A percentile compares a stretch with the other conserved stretches of the same genome.
Conservation (phyloP, 1,140 invertebrate genomes). For the Drosophila insularis region DNA sequence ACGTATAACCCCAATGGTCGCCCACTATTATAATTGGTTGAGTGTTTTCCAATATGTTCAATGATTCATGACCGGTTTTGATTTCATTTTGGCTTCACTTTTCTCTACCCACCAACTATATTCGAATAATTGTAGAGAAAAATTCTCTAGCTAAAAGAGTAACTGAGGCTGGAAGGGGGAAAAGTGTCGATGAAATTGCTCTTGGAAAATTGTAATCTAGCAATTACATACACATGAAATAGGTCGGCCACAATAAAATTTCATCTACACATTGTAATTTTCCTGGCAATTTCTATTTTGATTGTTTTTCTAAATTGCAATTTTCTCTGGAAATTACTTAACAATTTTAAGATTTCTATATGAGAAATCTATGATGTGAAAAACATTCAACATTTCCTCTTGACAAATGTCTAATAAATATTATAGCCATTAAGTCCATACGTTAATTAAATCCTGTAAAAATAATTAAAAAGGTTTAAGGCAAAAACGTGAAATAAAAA, state of each 20-base stretch:
- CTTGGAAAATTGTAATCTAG: conserved; percentile 12
- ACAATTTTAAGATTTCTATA: neutral
- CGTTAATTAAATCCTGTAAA: neutral
- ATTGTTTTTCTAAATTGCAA: neutral
- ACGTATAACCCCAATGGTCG: conserved; percentile 17
- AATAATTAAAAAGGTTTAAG: neutral
- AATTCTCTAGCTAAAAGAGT: conserved; percentile 3
- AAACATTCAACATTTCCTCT: neutral
- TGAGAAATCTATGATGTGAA: neutral
- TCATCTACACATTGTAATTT: neutral
- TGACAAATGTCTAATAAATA: neutral
- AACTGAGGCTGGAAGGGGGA: neutral
- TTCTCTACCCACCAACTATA: neutral
- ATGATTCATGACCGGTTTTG: conserved; percentile 70
- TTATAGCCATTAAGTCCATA: neutral
- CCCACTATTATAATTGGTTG: conserved; percentile 59
- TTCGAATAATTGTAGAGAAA: neutral
- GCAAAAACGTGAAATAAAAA: neutral
- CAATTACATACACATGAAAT: conserved; percentile 13
- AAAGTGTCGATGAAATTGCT: conserved; percentile 23
- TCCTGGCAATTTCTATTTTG: neutral
- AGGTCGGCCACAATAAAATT: conserved; percentile 7
- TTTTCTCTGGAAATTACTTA: neutral
- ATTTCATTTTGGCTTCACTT: conserved; percentile 51
- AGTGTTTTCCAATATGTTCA: conserved; percentile 57